Evolutionary conservation across 2,888 invertebrate species (phyloP), one percentile per base, ranked within the genome.

Genomic region (Falcaria lacertinaria): DNA sequence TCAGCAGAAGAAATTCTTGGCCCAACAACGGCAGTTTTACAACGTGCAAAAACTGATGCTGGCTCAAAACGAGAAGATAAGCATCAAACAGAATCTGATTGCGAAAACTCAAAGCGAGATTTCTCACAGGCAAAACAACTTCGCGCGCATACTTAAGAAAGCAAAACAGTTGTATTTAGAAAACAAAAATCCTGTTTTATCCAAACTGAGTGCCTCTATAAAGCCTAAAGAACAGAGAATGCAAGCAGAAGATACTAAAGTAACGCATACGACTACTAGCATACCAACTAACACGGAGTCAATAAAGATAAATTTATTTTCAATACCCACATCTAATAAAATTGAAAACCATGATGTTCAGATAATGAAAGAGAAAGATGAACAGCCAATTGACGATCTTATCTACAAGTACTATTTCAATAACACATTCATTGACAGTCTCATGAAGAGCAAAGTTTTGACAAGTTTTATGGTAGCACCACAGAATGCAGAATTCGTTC

Each of bases 381-480:
- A 78, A 1, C 69, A 80, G 33, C 58, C 75, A 0, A 76, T 88
- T 0, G 88, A 89, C 16, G 88, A 88, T 47, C 69, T 89, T 45
- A 76, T 89, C 2, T 87, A 85, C 54, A 88, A 87, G 72, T 85
- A 80, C 41, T 89, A 88, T 40, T 89, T 89, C 25, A 88, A 89
- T 43, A 88, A 89, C 28, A 87, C 88, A 0, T 84, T 82, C 14
- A 82, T 88, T 15, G 86, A 88, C 39, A 77, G 64, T 19, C 35
- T 86, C 2, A 84, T 88, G 73, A 85, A 71, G 46, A 80, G 57
- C 15, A 80, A 84, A 47, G 57, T 86, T 15, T 36, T 87, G 2
- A 58, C 72, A 0, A 67, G 67, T 7, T 66, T 76, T 6, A 51
- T 71, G 7, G 50, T 60, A 0, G 47, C 54, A 1, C 45, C 59